A percentile compares a stretch with the other conserved stretches of the same genome.
Evolutionary conservation across 2,888 invertebrate genomes (phyloP).

Genomic region (Philopedon plagiatum): DNA sequence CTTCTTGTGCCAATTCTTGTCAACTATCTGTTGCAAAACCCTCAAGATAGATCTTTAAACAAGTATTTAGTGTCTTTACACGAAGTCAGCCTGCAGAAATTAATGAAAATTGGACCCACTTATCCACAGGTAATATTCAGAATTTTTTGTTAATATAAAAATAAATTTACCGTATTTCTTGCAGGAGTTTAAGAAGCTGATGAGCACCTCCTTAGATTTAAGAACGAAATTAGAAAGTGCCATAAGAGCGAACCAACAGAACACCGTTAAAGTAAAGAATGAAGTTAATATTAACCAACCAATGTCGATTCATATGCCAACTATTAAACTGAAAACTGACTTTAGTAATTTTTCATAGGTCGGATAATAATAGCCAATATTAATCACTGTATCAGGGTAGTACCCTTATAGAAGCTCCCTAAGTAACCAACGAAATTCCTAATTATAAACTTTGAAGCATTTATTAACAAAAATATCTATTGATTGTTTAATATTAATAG

Average conservation of each 20-base stretch:
- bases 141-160: background rate
- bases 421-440: background rate
- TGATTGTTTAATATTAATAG: no score
- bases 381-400: background rate
- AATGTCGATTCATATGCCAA: slow-evolving; percentile 72
- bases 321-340: slow-evolving; percentile 94
- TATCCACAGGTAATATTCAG: slow-evolving; percentile 81
- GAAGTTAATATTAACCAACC: slow-evolving; percentile 69
- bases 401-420: background rate
- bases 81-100: slow-evolving; percentile 90
- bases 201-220: slow-evolving; percentile 87
- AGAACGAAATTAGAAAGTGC: slow-evolving; percentile 89
- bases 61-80: slow-evolving; percentile 82
- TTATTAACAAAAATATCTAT: no score
- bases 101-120: slow-evolving; percentile 92
- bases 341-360: slow-evolving; percentile 90
- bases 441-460: no score
- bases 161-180: slow-evolving; percentile 17
- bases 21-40: slow-evolving; percentile 83
- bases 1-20: slow-evolving; percentile 92
- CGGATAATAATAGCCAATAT: slow-evolving; percentile 4
- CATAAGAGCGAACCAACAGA: slow-evolving; percentile 80
- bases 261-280: slow-evolving; percentile 70
- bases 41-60: slow-evolving; percentile 73
- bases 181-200: slow-evolving; percentile 91